These are phyloP conservation scores for Cactoblastis cactorum DNA, from an alignment of 2,888 invertebrate genomes.

Conservation along the genomic window DNA sequence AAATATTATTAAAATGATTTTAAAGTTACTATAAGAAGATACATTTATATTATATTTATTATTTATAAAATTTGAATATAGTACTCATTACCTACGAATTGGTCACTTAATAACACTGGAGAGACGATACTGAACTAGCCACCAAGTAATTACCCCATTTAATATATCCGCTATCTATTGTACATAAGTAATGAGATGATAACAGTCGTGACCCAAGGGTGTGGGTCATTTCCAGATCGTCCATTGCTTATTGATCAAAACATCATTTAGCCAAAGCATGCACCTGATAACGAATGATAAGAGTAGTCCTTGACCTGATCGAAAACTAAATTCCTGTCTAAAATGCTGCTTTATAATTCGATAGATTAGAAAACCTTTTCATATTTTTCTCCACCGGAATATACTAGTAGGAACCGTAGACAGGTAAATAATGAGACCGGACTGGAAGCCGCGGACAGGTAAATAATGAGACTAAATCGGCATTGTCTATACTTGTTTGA, in stretches of 20 bases:
- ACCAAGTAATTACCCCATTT: constrained; percentile 69
- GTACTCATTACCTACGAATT: constrained; percentile 30
- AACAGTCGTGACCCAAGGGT: constrained; percentile 54
- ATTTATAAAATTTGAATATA: neutral
- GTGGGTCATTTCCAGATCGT: constrained; percentile 63
- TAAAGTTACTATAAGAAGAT: neutral
- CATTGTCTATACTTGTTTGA: constrained; percentile 38
- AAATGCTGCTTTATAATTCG: constrained; percentile 22
- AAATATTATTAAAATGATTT: constrained; percentile 19
- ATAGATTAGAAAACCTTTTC: neutral
- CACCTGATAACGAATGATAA: constrained; percentile 56
- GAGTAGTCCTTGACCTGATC: constrained; percentile 49
- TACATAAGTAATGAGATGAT: constrained; percentile 60
- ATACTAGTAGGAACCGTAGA: constrained; percentile 9
- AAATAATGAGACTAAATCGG: constrained; percentile 31
- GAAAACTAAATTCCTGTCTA: constrained; percentile 36
- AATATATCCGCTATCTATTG: constrained; percentile 71
- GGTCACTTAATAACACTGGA: constrained; percentile 46
- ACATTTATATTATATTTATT: neutral
- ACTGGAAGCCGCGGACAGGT: constrained; percentile 16
- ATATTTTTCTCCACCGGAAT: neutral
- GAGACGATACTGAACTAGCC: constrained; percentile 55
- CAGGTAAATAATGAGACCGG: constrained; percentile 31
- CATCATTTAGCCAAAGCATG: constrained; percentile 61
- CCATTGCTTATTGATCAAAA: constrained; percentile 57